These are phyloP conservation scores for Drosophila putrida DNA, from an alignment of 2,888 invertebrate species.

Conservation along the genomic window DNA sequence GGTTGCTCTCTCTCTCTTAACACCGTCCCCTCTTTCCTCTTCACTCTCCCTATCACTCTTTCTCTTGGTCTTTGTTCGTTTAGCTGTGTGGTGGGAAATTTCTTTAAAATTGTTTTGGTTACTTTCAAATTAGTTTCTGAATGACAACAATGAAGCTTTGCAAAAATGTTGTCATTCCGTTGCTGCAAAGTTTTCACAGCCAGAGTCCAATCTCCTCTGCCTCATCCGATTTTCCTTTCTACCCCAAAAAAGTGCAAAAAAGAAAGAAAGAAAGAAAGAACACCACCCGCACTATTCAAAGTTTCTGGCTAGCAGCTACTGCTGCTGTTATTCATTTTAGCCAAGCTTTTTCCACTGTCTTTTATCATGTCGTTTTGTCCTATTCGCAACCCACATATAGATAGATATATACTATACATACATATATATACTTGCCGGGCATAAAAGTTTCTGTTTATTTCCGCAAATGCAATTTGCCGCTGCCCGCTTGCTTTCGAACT, in stretches of 20 bases:
- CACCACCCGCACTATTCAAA: conserved; percentile 69
- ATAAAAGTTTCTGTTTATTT: conserved; percentile 79
- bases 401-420: conserved; percentile 13
- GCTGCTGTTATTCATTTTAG: conserved; percentile 66
- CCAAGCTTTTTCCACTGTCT: conserved; percentile 46
- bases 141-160: conserved; percentile 80
- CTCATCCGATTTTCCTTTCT: neutral
- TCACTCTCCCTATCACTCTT: conserved; percentile 10
- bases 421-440: conserved; percentile 44
- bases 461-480: conserved; percentile 77
- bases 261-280: conserved; percentile 7
- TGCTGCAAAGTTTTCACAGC: conserved; percentile 72
- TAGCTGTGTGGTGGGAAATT: conserved; percentile 76
- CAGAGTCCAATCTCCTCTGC: conserved; percentile 1
- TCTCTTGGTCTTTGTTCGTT: conserved; percentile 32
- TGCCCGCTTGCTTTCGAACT: conserved; percentile 50
- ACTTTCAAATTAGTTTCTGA: conserved; percentile 83
- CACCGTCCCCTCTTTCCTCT: neutral
- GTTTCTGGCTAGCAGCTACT: conserved; percentile 50
- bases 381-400: conserved; percentile 26
- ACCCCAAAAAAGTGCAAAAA: neutral
- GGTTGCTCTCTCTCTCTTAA: conserved; percentile 15
- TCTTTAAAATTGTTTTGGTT: conserved; percentile 83
- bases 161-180: conserved; percentile 83
- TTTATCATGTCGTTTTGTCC: conserved; percentile 60